A percentile compares a stretch with the other conserved stretches of the same genome.
These are phyloP conservation scores for Tachina lurida DNA, from an alignment of 2,888 invertebrate genomes.

Conservation along the genomic window DNA sequence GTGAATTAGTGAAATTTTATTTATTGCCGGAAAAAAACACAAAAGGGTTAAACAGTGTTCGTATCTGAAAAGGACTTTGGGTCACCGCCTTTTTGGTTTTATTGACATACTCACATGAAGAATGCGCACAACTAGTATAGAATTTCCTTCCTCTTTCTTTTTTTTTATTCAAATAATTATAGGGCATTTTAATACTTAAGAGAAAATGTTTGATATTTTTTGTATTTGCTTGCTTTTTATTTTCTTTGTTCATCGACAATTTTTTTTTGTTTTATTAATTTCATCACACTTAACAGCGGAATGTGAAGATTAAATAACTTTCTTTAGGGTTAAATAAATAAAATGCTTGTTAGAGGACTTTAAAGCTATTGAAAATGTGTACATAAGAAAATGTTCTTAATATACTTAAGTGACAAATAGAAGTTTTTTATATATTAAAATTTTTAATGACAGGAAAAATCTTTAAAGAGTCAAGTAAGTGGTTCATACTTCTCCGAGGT, in stretches of 20 bases:
- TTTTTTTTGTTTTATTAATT: slow-evolving; percentile 24
- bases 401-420: neutral
- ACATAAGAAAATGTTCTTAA: neutral
- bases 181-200: neutral
- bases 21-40: slow-evolving; percentile 17
- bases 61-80: slow-evolving; percentile 67
- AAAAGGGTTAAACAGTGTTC: slow-evolving; percentile 35
- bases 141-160: neutral
- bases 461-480: too few relatives aligned
- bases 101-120: slow-evolving; percentile 36
- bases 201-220: slow-evolving; percentile 16
- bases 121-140: too few relatives aligned
- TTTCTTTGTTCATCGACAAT: neutral
- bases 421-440: too few relatives aligned
- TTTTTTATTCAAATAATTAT: neutral
- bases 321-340: slow-evolving; percentile 37
- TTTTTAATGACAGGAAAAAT: too few relatives aligned
- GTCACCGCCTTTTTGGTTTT: slow-evolving; percentile 67
- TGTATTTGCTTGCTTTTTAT: neutral
- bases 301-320: slow-evolving; percentile 64
- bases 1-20: neutral
- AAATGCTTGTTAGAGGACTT: neutral
- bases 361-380: neutral
- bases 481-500: too few relatives aligned
- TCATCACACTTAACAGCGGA: slow-evolving; percentile 57